Conservation (phyloP, 2,888 invertebrate species). For the Mythimna pallens region DNA sequence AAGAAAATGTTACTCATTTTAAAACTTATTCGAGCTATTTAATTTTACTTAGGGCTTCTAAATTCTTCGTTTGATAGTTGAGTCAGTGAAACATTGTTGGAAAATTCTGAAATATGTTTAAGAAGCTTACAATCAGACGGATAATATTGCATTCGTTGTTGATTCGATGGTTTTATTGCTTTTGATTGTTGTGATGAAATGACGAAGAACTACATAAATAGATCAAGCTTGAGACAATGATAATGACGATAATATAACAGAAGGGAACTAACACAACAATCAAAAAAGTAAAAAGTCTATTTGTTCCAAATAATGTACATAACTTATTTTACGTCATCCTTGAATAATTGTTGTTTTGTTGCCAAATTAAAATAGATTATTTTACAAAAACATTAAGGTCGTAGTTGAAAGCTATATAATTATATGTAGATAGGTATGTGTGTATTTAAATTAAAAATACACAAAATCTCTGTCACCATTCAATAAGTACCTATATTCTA, state of each 20-base stretch:
- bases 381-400: neutral
- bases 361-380: slow-evolving; percentile 13
- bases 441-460: neutral
- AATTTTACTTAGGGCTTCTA: neutral
- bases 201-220: neutral
- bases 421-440: neutral
- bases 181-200: neutral
- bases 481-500: neutral
- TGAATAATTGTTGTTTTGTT: slow-evolving; percentile 1
- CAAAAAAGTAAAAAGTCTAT: neutral
- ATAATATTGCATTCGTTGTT: neutral
- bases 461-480: neutral
- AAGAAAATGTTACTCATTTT: slow-evolving; percentile 6
- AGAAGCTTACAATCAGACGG: neutral
- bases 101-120: neutral
- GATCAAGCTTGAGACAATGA: neutral
- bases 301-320: neutral
- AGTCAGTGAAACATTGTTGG: neutral
- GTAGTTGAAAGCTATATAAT: neutral
- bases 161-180: neutral
- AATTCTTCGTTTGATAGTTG: neutral
- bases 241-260: neutral
- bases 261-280: neutral
- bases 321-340: neutral
- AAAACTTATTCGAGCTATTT: neutral